Conservation (phyloP, 2,797 vertebrate species). For the Siniperca undulata region DNA sequence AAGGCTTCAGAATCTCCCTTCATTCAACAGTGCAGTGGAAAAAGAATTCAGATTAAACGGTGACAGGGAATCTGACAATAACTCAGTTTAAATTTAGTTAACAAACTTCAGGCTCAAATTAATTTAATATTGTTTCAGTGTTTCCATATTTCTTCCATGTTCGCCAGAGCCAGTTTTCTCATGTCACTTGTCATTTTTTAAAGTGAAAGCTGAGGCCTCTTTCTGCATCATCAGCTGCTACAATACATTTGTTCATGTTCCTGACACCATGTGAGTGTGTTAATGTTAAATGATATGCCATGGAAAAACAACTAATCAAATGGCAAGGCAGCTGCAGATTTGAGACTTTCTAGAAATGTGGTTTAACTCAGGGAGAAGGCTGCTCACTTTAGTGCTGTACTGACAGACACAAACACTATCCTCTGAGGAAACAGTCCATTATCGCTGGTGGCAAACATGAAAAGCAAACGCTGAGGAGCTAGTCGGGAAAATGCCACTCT, state of each 20-base stretch:
- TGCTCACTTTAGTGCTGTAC: conserved; percentile 48
- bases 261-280: conserved; percentile 46
- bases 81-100: conserved; percentile 28
- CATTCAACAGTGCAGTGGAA: not conserved
- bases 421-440: conserved; percentile 68
- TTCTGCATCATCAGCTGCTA: conserved; percentile 45
- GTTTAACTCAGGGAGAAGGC: conserved; percentile 56
- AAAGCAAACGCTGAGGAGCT: conserved; percentile 56
- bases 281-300: conserved; percentile 55
- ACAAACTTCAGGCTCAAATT: conserved; percentile 31
- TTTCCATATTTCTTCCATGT: conserved; percentile 13
- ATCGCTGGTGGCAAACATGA: conserved; percentile 73
- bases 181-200: conserved; percentile 44
- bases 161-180: conserved; percentile 33
- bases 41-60: conserved; percentile 11
- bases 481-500: conserved; percentile 77
- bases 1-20: not conserved
- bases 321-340: conserved; percentile 30
- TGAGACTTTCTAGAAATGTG: conserved; percentile 24
- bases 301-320: conserved; percentile 37
- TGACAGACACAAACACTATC: conserved; percentile 63
- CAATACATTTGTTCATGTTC: conserved; percentile 44
- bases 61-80: conserved; percentile 22
- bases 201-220: conserved; percentile 23
- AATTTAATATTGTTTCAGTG: conserved; percentile 10